These are phyloP conservation scores for Drosophila nr. perissopoda DNA, from an alignment of 2,888 invertebrate species.

Conservation along the genomic window DNA sequence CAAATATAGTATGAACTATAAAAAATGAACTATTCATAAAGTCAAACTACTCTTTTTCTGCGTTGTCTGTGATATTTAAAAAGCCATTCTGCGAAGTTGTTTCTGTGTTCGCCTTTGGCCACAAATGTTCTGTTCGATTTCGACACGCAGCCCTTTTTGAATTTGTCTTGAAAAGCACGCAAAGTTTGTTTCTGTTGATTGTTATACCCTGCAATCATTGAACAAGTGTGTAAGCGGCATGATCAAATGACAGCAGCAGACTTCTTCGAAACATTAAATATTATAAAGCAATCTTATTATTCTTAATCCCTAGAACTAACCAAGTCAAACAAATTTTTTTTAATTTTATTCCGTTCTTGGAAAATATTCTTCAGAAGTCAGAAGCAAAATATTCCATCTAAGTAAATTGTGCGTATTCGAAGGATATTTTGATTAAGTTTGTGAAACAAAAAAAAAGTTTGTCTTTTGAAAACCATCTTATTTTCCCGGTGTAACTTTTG, in stretches of 20 bases:
- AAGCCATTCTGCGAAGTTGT: conserved; percentile 33
- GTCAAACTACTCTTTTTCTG: not conserved
- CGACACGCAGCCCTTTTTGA: conserved; percentile 68
- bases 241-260: not conserved
- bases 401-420: not conserved
- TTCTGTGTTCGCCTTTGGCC: conserved; percentile 38
- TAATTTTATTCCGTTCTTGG: not conserved
- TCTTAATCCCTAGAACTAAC: too few relatives aligned
- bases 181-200: conserved; percentile 43
- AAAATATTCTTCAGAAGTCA: not conserved
- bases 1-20: not conserved
- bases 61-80: conserved; percentile 13
- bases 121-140: conserved; percentile 55
- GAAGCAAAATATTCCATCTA: not conserved
- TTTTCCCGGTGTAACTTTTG: not conserved
- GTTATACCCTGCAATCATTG: conserved; percentile 5
- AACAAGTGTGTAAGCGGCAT: not conserved
- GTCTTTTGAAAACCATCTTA: not conserved
- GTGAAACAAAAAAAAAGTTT: not conserved
- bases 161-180: conserved; percentile 61
- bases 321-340: not conserved
- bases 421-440: not conserved
- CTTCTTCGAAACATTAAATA: not conserved
- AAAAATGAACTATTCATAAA: not conserved
- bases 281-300: not conserved